Evolutionary conservation across 2,113 vertebrate genomes (phyloP).

Genomic region (Poeciliopsis retropinna): DNA sequence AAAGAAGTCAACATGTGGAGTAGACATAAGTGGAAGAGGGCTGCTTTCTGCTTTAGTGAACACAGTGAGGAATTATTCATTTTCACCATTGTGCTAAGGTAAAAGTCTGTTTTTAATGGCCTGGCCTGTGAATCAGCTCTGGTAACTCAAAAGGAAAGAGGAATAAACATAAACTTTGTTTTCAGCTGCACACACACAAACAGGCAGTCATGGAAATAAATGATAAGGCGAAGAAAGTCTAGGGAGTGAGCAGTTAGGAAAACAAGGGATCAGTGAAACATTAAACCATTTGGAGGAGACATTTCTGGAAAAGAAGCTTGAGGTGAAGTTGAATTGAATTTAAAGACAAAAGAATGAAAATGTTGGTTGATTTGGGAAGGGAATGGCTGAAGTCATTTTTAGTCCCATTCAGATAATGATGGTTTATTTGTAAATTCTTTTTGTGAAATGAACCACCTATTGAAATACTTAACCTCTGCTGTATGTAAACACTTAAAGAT

Average conservation of each 20-base stretch:
- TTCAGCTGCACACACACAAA: constrained; percentile 22
- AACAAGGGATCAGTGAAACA: constrained; percentile 27
- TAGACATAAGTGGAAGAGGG: constrained; percentile 34
- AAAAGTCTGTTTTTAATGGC: background rate
- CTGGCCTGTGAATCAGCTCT: constrained; percentile 33
- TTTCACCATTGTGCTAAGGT: background rate
- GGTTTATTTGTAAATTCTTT: too few relatives aligned
- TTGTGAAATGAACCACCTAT: too few relatives aligned
- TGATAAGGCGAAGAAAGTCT: constrained; percentile 10
- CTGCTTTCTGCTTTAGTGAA: constrained; percentile 6
- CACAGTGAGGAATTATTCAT: constrained; percentile 2
- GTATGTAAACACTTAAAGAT: too few relatives aligned
- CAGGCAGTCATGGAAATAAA: background rate
- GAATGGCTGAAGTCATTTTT: too few relatives aligned
- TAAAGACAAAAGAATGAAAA: too few relatives aligned
- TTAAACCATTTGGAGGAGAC: constrained; percentile 3
- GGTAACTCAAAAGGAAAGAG: constrained; percentile 26
- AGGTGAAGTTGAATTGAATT: background rate
- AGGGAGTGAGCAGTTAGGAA: constrained; percentile 4
- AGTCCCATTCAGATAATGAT: too few relatives aligned
- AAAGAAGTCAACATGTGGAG: constrained; percentile 54
- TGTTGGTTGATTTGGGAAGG: too few relatives aligned
- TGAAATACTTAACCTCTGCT: too few relatives aligned
- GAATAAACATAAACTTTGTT: constrained; percentile 44
- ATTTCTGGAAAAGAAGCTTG: background rate